Evolutionary conservation across 2,888 invertebrate species (phyloP), one percentile per base, ranked within the genome.

Genomic region (Epiperipatus broadwayi): DNA sequence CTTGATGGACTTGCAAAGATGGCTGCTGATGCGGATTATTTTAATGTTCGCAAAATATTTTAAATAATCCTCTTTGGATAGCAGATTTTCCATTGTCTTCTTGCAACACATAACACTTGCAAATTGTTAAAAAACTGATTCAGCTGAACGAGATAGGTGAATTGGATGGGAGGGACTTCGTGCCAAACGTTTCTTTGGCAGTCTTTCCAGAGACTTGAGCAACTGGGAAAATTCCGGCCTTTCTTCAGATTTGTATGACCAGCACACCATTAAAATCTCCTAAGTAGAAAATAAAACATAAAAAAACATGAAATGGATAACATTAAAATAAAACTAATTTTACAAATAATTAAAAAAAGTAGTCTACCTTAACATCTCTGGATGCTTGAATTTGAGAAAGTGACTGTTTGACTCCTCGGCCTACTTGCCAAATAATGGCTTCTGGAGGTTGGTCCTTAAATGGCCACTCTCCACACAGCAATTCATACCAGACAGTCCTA

Each of bases 401-500:
- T 20, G 91, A 78, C 59, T 89, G 91, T 54, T 93, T 93, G 67
- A 87, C 78, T 40, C 95, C 95, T 53, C 80, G 78, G 4, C 95
- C 95, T 34, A 93, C 89, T 59, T 89, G 87, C 87, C 89, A 97
- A 53, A 97, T 91, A 43, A 95, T 77, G 2, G 87, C 76, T 60
- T 97, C 93, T 0, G 91, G 78, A 12, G 87, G 80, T 56, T 85
- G 81, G 12, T 76, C 76, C 58, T 83, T 81, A 62, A 89, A 93
- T 2, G 95, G 93, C 72, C 85, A 93, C 53, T 91, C 89, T 2
- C 87, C 85, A 54, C 85, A 87, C 37, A 95, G 66, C 40, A 97
- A 65, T 64, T 97, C 97, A 61, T 89, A 97, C 93, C 93, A 97
- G 21, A 97, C 85, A 39, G 95, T 95, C 35, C 93, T 85, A n/a